phyloP scores from a whole-genome alignment of 92 coral and sea anemone species.

The Scolanthus callimorphus region DNA sequence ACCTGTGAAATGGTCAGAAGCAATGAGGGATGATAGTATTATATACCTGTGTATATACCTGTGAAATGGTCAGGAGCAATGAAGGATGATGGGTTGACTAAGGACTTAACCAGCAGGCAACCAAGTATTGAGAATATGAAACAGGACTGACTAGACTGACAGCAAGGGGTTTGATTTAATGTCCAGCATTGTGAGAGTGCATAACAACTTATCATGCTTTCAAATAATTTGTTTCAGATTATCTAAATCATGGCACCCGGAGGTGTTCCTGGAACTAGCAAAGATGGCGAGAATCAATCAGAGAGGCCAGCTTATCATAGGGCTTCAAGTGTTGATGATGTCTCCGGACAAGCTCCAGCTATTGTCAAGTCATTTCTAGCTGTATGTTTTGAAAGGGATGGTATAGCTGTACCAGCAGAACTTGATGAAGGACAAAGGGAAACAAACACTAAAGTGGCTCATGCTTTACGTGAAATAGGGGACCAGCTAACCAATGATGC shows the following conservation, averaged over 20 bases:
- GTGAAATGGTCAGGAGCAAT: too few species aligned
- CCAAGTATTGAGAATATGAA: too few species aligned
- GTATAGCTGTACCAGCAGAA: slow-evolving; percentile 68
- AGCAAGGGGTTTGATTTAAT: too few species aligned
- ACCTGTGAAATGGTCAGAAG: too few species aligned
- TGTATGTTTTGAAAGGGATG: slow-evolving; percentile 75
- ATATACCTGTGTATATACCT: too few species aligned
- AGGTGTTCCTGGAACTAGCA: slow-evolving; percentile 8
- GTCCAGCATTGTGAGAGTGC: too few species aligned
- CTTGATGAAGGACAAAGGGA: slow-evolving; percentile 40
- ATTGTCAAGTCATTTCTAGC: slow-evolving; percentile 74
- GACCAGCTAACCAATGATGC: slow-evolving; percentile 78
- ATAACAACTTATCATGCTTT: too few species aligned
- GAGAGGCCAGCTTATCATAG: slow-evolving; percentile 51
- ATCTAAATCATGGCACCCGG: slow-evolving; percentile 42
- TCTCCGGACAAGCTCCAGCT: slow-evolving; percentile 88
- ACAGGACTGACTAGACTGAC: too few species aligned
- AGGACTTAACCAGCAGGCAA: too few species aligned
- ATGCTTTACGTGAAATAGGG: slow-evolving; percentile 86
- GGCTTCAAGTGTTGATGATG: slow-evolving; percentile 83
- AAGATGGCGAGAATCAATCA: slow-evolving; percentile 1
- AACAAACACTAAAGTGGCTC: slow-evolving; percentile 80
- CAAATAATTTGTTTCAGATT: background rate
- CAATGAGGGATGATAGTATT: too few species aligned
- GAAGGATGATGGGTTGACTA: too few species aligned